Conservation (phyloP, 2,113 vertebrate genomes). For the Pollachius pollachius region DNA sequence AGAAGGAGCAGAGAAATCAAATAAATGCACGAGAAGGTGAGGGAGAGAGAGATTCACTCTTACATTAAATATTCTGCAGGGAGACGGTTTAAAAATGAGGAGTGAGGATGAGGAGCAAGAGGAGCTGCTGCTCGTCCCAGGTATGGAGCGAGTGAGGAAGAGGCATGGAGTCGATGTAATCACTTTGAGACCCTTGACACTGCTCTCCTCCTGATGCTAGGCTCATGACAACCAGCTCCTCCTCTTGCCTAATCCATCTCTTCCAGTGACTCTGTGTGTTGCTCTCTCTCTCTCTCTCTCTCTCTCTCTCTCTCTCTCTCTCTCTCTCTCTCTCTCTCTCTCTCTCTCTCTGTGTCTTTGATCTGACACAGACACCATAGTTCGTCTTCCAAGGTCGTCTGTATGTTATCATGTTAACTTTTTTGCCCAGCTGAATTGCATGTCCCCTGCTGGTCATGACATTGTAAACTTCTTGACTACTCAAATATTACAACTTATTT, state of each 20-base stretch:
- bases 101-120: too few species aligned
- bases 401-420: slow-evolving; percentile 33
- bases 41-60: too few species aligned
- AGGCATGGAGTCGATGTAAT: slow-evolving; percentile 15
- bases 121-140: too few species aligned
- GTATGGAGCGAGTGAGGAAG: background rate
- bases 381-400: too few species aligned
- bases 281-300: background rate
- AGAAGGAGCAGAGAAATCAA: too few species aligned
- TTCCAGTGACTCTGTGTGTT: background rate
- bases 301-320: too few species aligned
- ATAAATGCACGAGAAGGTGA: too few species aligned
- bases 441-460: background rate
- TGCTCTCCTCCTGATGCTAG: slow-evolving; percentile 35
- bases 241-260: slow-evolving; percentile 17
- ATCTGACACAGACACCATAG: too few species aligned
- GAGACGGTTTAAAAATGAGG: too few species aligned
- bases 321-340: too few species aligned
- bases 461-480: slow-evolving; percentile 16
- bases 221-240: slow-evolving; percentile 44
- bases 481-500: slow-evolving; percentile 25
- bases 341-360: too few species aligned
- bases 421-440: background rate
- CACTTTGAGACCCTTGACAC: slow-evolving; percentile 49
- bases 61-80: too few species aligned